Base-by-base conservation (phyloP, 2,113 vertebrate genomes). In the Alethe castanea region DNA sequence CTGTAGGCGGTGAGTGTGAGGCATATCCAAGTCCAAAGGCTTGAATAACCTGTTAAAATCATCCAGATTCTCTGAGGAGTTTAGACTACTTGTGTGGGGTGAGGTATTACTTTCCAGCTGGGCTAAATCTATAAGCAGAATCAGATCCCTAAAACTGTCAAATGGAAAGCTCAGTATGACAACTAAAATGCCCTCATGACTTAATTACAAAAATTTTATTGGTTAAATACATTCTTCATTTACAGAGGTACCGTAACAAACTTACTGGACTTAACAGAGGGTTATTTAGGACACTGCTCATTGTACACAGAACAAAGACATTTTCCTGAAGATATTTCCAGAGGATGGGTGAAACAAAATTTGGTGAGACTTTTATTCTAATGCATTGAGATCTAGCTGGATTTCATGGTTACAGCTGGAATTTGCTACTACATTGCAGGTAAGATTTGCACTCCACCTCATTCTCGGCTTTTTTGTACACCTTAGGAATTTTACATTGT, bases 161-260 rank as follows among this genome's bases (percentile, higher is more conserved):
- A 18, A 26, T 48, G 56, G 69, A 60, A n/a, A 65, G 70, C 20
- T 72, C 33, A 33, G 23, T 8, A 1, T 5, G 13, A 69, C 15
- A 50, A 81, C 6, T 73, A 62, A 91, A 93, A 88, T n/a, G 17
- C 35, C 20, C 23, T 29, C 7, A 0, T 31, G 14, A 62, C 24
- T 76, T 92, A 54, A 92, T 94, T 96, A 93, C 42, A 97, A 95
- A 91, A 81, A 88, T 33, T 95, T 95, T 97, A 97, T 96, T 97
- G 89, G 86, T 95, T 96, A 96, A 97, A 96, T 96, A 96, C 82
- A 92, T 96, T 94, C 81, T 93, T 96, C 92, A 93, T 92, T 96
- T 95, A 96, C 92, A 94, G 71, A 81, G 69, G 92, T 97, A 95
- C 92, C 89, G 92, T 90, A 95, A 79, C 84, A 90, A 96, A 84